Conservation (phyloP, 2,888 invertebrate species). For the Lepidochrysops patricia region DNA sequence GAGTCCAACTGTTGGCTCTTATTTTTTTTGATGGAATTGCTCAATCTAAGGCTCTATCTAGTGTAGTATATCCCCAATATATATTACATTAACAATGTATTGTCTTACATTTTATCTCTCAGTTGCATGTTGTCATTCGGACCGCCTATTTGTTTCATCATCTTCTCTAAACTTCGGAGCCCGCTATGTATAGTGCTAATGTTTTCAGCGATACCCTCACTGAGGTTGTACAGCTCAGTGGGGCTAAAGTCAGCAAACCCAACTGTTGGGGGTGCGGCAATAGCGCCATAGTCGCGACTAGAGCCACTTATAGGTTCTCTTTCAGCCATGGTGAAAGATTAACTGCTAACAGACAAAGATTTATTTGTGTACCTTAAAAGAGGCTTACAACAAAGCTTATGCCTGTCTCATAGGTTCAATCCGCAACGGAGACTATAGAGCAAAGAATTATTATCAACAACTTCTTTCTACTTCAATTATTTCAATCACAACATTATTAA, state of each 20-base stretch:
- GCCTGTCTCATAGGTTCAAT: no score
- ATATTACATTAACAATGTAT: no score
- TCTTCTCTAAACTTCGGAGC: slow-evolving; percentile 81
- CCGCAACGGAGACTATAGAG: no score
- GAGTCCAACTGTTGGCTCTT: no score
- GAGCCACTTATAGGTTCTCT: slow-evolving; percentile 52
- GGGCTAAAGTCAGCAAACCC: slow-evolving; percentile 81
- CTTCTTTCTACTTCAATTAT: not conserved
- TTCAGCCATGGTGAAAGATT: slow-evolving; percentile 43
- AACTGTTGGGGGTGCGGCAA: slow-evolving; percentile 77
- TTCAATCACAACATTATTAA: not conserved
- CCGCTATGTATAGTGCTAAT: slow-evolving; percentile 85
- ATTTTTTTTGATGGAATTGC: no score
- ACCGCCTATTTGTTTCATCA: slow-evolving; percentile 83
- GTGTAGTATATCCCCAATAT: no score
- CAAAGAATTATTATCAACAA: no score
- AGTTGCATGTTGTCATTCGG: slow-evolving; percentile 79
- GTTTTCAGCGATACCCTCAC: slow-evolving; percentile 87
- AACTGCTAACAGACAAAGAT: not conserved
- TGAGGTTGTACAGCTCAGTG: slow-evolving; percentile 84
- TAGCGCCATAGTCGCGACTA: slow-evolving; percentile 58
- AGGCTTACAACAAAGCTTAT: no score
- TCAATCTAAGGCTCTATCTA: no score
- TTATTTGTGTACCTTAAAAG: not conserved
- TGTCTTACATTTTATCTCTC: slow-evolving; percentile 63